A percentile compares a stretch with the other conserved stretches of the same genome.
Conservation (phyloP, 2,797 vertebrate species). For the Morelia viridis region DNA sequence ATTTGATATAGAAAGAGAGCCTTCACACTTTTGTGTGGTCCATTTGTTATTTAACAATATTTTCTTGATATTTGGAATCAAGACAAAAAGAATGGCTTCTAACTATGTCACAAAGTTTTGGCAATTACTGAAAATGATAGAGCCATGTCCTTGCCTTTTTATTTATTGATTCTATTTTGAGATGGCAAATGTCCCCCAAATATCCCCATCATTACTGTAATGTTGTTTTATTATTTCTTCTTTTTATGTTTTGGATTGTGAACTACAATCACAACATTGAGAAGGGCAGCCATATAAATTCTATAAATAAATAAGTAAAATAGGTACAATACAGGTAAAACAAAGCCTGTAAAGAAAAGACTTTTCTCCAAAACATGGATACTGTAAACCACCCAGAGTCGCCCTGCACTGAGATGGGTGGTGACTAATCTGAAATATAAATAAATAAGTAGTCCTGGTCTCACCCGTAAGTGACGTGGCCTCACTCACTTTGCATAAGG, state of each 20-base stretch:
- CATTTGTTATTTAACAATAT: not conserved
- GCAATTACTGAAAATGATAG: not conserved
- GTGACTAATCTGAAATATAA: too few relatives aligned
- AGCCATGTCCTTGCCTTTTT: not conserved
- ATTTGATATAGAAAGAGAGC: slow-evolving; percentile 18
- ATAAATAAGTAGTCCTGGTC: not conserved
- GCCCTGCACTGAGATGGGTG: too few relatives aligned
- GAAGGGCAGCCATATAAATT: not conserved
- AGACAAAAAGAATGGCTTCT: not conserved
- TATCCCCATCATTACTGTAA: not conserved
- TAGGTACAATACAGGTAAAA: not conserved
- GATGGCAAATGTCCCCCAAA: not conserved
- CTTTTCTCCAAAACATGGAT: not conserved
- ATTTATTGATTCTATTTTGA: not conserved
- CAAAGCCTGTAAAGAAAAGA: not conserved
- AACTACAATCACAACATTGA: not conserved
- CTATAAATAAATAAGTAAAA: not conserved
- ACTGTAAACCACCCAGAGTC: too few relatives aligned
- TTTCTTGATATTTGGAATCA: not conserved
- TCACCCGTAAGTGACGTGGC: not conserved
- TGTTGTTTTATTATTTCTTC: not conserved
- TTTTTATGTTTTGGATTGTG: not conserved
- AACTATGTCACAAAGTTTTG: not conserved
- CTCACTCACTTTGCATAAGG: not conserved
- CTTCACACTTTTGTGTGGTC: not conserved